Percentiles rank a stretch among this genome's conserved stretches.
phyloP scores from a whole-genome alignment of 2,113 vertebrate species.

The Patagioenas fasciata region DNA sequence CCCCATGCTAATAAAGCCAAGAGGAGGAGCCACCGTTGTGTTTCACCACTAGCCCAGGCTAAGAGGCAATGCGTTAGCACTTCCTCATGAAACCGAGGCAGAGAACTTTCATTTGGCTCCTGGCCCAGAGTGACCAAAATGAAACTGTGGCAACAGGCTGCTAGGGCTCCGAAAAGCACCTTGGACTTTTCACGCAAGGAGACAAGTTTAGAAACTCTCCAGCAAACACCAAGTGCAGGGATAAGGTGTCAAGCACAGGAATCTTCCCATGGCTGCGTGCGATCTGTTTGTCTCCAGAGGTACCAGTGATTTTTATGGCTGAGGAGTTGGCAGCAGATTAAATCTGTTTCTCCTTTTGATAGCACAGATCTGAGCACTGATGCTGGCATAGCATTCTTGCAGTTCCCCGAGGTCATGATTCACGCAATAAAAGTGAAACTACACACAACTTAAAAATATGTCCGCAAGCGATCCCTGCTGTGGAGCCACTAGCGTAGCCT shows the following conservation, averaged over 20 bases:
- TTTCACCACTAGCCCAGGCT: neutral
- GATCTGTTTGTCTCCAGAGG: neutral
- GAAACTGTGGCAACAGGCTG: neutral
- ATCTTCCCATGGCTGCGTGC: rapidly evolving
- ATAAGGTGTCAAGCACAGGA: neutral
- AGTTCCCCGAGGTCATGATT: neutral
- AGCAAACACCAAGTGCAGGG: neutral
- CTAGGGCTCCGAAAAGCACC: neutral
- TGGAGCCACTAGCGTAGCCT: neutral
- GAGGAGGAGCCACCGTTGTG: neutral
- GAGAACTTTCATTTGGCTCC: conserved; percentile 14
- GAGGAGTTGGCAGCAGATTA: neutral
- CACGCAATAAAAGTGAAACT: neutral
- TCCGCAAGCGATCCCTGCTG: neutral
- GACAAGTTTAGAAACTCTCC: neutral
- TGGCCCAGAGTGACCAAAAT: neutral
- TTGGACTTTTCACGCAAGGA: rapidly evolving
- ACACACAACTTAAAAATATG: neutral
- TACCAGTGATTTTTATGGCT: neutral
- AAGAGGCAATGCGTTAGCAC: neutral
- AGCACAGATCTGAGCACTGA: neutral
- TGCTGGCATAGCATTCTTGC: neutral
- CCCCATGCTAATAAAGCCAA: neutral
- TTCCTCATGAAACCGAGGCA: conserved; percentile 11
- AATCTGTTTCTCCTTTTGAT: neutral